Evolutionary conservation across 2,888 invertebrate species (phyloP).

Genomic region (Tipula confusa): DNA sequence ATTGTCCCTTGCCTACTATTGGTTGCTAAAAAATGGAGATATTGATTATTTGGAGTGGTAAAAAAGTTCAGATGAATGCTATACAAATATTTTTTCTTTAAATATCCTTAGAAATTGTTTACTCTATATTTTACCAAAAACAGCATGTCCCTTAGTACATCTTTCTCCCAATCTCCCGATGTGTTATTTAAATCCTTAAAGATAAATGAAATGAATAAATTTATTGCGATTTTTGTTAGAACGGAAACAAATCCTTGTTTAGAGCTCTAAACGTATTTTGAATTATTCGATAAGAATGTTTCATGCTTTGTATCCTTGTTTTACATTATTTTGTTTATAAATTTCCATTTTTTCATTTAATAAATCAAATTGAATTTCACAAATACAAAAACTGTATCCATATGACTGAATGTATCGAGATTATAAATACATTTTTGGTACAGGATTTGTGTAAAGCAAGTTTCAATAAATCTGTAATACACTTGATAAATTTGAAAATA

Average conservation of each 20-base stretch:
- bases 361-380: not conserved
- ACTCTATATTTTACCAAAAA: not conserved
- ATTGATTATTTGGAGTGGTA: too few species aligned
- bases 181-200: not conserved
- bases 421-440: not conserved
- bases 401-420: not conserved
- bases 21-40: too few species aligned
- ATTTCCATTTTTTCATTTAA: not conserved
- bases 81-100: too few species aligned
- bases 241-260: constrained; percentile 12
- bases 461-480: not conserved
- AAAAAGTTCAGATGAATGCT: too few species aligned
- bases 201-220: constrained; percentile 7
- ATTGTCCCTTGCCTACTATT: too few species aligned
- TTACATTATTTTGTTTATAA: not conserved
- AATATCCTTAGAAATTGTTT: too few species aligned
- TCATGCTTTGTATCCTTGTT: not conserved
- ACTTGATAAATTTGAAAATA: not conserved
- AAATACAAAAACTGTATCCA: not conserved
- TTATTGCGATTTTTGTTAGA: not conserved
- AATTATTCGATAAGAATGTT: not conserved
- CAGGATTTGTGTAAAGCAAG: not conserved
- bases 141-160: not conserved
- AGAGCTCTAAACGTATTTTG: not conserved
- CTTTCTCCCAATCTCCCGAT: not conserved